phyloP scores from a whole-genome alignment of 1,140 invertebrate genomes.

The Drosophila asahinai region DNA sequence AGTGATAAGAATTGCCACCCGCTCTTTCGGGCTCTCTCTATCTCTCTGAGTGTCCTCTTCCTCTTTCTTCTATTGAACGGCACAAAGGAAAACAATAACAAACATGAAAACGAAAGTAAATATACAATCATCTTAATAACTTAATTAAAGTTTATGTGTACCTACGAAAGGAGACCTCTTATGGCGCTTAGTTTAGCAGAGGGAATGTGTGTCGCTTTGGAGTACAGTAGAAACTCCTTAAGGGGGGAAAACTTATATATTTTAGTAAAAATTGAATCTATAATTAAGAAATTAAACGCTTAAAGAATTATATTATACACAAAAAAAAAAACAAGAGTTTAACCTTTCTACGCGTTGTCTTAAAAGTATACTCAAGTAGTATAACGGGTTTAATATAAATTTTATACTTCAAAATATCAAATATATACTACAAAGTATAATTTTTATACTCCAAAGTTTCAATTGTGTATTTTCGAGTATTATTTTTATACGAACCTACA shows the following conservation, averaged over 20 bases:
- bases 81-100: conserved; percentile 45
- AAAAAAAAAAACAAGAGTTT: too few species aligned
- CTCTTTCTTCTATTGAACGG: neutral
- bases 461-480: too few species aligned
- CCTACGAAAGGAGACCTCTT: neutral
- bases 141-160: conserved; percentile 24
- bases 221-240: neutral
- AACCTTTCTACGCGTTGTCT: too few species aligned
- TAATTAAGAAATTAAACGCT: neutral
- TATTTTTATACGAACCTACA: too few species aligned
- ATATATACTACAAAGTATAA: too few species aligned
- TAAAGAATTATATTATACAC: too few species aligned
- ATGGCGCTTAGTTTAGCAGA: neutral
- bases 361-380: too few species aligned
- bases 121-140: conserved; percentile 54
- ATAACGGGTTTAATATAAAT: too few species aligned
- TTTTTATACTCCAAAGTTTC: too few species aligned
- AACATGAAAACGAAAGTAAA: conserved; percentile 82
- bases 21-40: conserved; percentile 13
- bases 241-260: too few species aligned
- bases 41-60: neutral
- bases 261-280: neutral
- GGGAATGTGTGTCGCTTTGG: conserved; percentile 6
- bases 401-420: too few species aligned
- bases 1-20: conserved; percentile 26